Percentiles rank a stretch among this genome's conserved stretches.
These are phyloP conservation scores for Neogale vison DNA, from an alignment of 2,113 vertebrate genomes.

Conservation along the genomic window DNA sequence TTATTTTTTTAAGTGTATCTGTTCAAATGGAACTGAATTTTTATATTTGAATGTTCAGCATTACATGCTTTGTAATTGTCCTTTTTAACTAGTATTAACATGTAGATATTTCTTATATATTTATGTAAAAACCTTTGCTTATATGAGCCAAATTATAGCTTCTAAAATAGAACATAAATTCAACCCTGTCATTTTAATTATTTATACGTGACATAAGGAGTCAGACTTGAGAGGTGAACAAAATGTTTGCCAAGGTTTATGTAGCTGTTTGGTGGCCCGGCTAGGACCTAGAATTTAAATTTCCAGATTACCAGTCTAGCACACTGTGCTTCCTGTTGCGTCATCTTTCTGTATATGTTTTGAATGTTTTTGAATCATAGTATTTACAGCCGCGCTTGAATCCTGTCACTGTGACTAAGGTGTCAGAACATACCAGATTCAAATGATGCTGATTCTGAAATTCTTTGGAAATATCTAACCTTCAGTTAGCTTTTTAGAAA, in stretches of 20 bases:
- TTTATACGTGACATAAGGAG: not conserved
- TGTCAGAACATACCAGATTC: not conserved
- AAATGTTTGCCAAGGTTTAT: not conserved
- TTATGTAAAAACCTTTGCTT: constrained; percentile 17
- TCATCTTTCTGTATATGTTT: not conserved
- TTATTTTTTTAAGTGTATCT: constrained; percentile 40
- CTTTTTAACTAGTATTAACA: not conserved
- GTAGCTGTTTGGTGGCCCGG: not conserved
- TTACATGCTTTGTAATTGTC: not conserved
- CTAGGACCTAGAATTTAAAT: constrained; percentile 30
- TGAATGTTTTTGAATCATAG: not conserved
- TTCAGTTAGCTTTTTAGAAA: constrained; percentile 33
- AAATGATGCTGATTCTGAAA: not conserved
- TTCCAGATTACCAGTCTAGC: not conserved
- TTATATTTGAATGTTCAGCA: constrained; percentile 45
- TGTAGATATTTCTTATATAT: not conserved
- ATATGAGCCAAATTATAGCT: not conserved
- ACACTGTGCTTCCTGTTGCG: not conserved
- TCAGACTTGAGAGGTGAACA: not conserved
- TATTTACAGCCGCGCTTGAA: not conserved
- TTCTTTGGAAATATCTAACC: not conserved
- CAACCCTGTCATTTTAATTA: not conserved
- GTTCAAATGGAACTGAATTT: not conserved
- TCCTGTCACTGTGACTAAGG: not conserved
- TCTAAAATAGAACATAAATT: constrained; percentile 6